These are phyloP conservation scores for Python bivittatus DNA, from an alignment of 2,113 vertebrate species.

Conservation along the genomic window DNA sequence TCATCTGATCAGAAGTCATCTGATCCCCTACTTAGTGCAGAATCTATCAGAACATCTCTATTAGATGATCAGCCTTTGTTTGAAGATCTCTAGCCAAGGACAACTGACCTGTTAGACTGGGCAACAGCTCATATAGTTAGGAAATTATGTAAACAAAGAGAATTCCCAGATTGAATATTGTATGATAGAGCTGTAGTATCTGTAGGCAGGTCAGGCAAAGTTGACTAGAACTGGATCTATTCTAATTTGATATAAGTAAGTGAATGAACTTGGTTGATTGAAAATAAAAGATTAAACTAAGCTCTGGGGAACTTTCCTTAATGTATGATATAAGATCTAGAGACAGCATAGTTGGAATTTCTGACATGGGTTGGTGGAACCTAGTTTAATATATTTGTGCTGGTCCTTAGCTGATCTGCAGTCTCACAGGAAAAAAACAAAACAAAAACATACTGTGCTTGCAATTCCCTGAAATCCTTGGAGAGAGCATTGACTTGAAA, in stretches of 20 bases:
- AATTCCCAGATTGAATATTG: not conserved
- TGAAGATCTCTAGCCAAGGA: too few species aligned
- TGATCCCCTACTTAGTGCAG: too few species aligned
- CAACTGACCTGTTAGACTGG: too few species aligned
- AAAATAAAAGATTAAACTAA: not conserved
- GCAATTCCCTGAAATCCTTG: not conserved
- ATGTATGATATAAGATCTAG: not conserved
- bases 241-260: not conserved
- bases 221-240: not conserved
- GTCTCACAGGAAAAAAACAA: too few species aligned
- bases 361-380: not conserved
- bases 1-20: too few species aligned
- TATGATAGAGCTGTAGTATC: not conserved
- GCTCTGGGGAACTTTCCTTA: not conserved
- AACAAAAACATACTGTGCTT: not conserved
- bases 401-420: not conserved
- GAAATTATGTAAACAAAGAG: not conserved
- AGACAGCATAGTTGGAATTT: not conserved
- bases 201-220: not conserved
- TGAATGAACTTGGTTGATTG: not conserved
- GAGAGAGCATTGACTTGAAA: not conserved
- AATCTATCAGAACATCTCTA: too few species aligned
- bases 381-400: not conserved
- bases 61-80: too few species aligned
- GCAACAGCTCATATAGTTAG: too few species aligned